phyloP scores from a whole-genome alignment of 2,888 invertebrate species.

The Nomada goodeniana region DNA sequence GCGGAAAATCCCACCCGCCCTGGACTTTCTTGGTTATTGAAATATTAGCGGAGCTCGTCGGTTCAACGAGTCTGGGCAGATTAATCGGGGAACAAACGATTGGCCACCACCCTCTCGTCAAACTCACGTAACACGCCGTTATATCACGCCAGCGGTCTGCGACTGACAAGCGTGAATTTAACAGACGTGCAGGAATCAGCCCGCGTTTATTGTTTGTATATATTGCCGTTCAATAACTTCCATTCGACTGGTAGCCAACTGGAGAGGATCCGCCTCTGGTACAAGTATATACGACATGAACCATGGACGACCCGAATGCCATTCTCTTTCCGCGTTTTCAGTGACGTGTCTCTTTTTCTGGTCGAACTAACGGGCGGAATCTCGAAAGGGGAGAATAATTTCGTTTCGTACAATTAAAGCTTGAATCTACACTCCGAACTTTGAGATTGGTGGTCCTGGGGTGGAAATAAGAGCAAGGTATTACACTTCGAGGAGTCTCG shows the following conservation, averaged over 20 bases:
- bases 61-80: conserved; percentile 60
- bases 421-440: not conserved
- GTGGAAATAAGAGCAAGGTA: not conserved
- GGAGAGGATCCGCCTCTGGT: conserved; percentile 25
- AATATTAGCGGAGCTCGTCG: conserved; percentile 62
- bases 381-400: not conserved
- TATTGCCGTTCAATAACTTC: conserved; percentile 59
- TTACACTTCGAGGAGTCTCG: not conserved
- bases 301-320: not conserved
- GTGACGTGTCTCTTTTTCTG: not conserved
- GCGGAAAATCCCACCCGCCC: conserved; percentile 11
- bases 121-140: conserved; percentile 80
- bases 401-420: not conserved
- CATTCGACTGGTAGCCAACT: conserved; percentile 30
- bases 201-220: conserved; percentile 75
- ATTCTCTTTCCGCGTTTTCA: not conserved
- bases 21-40: conserved; percentile 67
- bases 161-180: conserved; percentile 81
- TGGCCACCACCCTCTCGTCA: conserved; percentile 73
- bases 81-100: conserved; percentile 67
- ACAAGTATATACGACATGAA: conserved; percentile 1
- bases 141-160: conserved; percentile 78
- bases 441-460: not conserved
- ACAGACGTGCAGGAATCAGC: conserved; percentile 77
- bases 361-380: not conserved